Percentiles rank a stretch among this genome's conserved stretches.
phyloP scores from a whole-genome alignment of 1,140 invertebrate species.

The Euwallacea similis region DNA sequence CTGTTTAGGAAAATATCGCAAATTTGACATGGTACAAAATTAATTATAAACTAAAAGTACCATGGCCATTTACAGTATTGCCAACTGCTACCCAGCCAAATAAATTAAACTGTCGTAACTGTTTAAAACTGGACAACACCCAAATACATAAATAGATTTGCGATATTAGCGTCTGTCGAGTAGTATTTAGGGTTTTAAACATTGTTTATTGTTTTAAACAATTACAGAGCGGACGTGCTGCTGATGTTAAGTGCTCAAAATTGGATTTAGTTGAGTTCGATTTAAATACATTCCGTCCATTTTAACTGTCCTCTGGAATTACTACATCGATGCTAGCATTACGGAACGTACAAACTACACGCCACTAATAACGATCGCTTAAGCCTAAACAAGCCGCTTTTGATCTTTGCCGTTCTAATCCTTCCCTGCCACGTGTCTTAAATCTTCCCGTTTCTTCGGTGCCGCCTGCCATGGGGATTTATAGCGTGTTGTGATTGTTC shows the following conservation, averaged over 20 bases:
- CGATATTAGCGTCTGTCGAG: constrained; percentile 30
- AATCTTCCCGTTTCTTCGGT: not conserved
- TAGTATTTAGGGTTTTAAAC: constrained; percentile 34
- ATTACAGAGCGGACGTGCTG: constrained; percentile 21
- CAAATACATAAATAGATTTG: constrained; percentile 30
- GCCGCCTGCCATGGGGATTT: not conserved
- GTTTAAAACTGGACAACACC: constrained; percentile 23
- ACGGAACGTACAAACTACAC: not conserved
- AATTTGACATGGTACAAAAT: no score
- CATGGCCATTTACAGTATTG: not conserved
- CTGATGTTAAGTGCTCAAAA: constrained; percentile 28
- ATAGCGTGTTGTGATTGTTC: constrained; percentile 1
- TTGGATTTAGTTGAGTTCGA: constrained; percentile 22
- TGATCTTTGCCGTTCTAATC: constrained; percentile 2
- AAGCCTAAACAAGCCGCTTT: not conserved
- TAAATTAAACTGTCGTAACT: constrained; percentile 25
- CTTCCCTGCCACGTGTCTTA: not conserved
- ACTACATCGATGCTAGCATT: not conserved
- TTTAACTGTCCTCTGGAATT: not conserved
- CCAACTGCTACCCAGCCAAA: constrained; percentile 11
- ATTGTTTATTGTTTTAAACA: constrained; percentile 34
- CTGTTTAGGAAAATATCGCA: no score
- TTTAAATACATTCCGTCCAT: constrained; percentile 16
- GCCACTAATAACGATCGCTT: not conserved
- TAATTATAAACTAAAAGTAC: no score